These are phyloP conservation scores for Limnephilus marmoratus DNA, from an alignment of 2,888 invertebrate genomes.

Conservation along the genomic window DNA sequence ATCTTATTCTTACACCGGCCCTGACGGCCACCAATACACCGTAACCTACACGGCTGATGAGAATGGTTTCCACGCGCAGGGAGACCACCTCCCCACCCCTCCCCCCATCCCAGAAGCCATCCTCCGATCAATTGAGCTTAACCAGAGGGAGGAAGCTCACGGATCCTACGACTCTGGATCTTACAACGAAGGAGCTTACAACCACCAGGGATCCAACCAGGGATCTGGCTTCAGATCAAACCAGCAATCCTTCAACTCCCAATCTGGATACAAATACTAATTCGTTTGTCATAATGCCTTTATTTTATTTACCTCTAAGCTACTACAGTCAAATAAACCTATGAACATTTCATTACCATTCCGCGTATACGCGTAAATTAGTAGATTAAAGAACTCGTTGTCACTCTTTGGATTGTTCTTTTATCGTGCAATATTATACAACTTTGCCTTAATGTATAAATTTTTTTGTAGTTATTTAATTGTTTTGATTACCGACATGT, in stretches of 20 bases:
- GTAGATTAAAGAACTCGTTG: too few species aligned
- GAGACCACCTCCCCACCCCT: constrained; percentile 78
- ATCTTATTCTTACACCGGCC: constrained; percentile 78
- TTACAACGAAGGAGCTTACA: neutral
- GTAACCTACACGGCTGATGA: constrained; percentile 79
- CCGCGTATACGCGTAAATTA: too few species aligned
- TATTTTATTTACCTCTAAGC: too few species aligned
- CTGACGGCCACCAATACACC: constrained; percentile 77
- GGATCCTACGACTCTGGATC: neutral
- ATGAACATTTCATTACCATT: too few species aligned
- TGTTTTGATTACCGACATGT: too few species aligned
- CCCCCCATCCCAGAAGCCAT: constrained; percentile 80
- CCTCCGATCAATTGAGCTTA: constrained; percentile 73
- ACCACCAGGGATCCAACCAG: neutral
- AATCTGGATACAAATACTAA: constrained; percentile 56
- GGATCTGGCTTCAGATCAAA: neutral
- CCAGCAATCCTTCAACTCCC: constrained; percentile 48
- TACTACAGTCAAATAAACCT: too few species aligned
- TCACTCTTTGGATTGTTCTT: too few species aligned
- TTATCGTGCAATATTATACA: too few species aligned
- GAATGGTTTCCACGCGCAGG: constrained; percentile 77
- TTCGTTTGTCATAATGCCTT: too few species aligned
- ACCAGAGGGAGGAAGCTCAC: constrained; percentile 60
- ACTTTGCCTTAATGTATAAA: too few species aligned
- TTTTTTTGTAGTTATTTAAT: too few species aligned